Evolutionary conservation across 2,113 vertebrate species (phyloP).

Genomic region (Condylura cristata): DNA sequence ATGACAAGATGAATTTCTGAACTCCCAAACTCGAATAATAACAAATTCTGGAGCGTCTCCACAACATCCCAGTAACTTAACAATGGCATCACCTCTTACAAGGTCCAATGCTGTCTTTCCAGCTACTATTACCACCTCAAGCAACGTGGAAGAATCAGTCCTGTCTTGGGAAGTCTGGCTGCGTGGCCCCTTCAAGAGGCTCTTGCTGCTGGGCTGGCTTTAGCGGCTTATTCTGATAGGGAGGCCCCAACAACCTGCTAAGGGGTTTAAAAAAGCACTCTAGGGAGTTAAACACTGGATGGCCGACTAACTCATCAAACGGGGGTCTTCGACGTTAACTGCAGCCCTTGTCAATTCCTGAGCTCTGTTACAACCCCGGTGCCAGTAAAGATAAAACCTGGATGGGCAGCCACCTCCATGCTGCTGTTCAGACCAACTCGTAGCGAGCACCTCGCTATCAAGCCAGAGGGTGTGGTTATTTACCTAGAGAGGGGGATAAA

Average conservation of each 20-base stretch:
- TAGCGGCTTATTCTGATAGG: not conserved
- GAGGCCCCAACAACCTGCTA: not conserved
- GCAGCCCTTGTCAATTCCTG: conserved; percentile 30
- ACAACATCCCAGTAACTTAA: not conserved
- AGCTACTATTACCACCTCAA: not conserved
- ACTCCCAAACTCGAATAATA: not conserved
- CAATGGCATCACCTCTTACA: not conserved
- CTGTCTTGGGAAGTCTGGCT: not conserved
- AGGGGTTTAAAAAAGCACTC: not conserved
- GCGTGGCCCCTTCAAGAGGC: not conserved
- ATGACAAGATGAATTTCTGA: not conserved
- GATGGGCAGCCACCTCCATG: not conserved
- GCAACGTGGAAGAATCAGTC: not conserved
- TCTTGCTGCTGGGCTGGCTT: not conserved
- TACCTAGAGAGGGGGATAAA: not conserved
- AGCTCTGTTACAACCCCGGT: not conserved
- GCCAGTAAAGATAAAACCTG: not conserved
- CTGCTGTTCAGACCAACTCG: not conserved
- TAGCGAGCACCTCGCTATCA: not conserved
- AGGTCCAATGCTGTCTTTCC: not conserved
- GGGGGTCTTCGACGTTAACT: conserved; percentile 7
- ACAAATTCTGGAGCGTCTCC: conserved; percentile 1
- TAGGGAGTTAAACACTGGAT: not conserved
- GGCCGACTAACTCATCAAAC: not conserved
- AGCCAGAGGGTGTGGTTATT: conserved; percentile 42